These are phyloP conservation scores for Illadopsis cleaveri DNA, from an alignment of 2,113 vertebrate species.

Conservation along the genomic window DNA sequence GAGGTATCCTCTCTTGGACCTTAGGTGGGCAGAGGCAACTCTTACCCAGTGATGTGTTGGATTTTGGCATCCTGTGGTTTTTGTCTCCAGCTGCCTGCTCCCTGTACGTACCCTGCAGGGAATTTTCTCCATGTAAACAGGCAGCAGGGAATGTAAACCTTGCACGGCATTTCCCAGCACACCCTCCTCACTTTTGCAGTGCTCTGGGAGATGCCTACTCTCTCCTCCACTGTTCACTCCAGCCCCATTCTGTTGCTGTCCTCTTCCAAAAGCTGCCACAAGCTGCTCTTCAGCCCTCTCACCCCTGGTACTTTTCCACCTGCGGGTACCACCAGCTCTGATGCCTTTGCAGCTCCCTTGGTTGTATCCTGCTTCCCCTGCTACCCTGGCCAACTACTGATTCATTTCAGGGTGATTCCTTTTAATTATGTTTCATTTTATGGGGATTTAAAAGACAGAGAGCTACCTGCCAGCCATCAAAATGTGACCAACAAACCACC, in stretches of 20 bases:
- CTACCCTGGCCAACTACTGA: neutral
- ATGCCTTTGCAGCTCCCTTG: neutral
- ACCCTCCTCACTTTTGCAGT: neutral
- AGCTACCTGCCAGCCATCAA: neutral
- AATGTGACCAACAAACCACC: constrained; percentile 5
- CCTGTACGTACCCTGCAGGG: neutral
- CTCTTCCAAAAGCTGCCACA: neutral
- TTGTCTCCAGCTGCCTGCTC: neutral
- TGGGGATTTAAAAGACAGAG: neutral
- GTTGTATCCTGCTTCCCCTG: neutral
- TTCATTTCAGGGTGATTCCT: neutral
- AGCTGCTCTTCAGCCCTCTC: neutral
- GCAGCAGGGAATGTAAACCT: constrained; percentile 36
- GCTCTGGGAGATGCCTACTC: neutral
- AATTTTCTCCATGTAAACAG: constrained; percentile 45
- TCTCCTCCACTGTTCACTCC: neutral
- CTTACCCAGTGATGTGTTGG: neutral
- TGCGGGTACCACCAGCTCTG: neutral
- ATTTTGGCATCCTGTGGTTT: neutral
- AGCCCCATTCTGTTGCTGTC: neutral
- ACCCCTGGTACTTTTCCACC: neutral
- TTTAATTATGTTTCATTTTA: neutral
- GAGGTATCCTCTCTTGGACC: neutral
- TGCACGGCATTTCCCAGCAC: constrained; percentile 39
- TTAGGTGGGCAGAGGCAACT: neutral